Evolutionary conservation across 2,113 vertebrate species (phyloP), one percentile per base, ranked within the genome.

Genomic region (Erpornis zantholeuca): DNA sequence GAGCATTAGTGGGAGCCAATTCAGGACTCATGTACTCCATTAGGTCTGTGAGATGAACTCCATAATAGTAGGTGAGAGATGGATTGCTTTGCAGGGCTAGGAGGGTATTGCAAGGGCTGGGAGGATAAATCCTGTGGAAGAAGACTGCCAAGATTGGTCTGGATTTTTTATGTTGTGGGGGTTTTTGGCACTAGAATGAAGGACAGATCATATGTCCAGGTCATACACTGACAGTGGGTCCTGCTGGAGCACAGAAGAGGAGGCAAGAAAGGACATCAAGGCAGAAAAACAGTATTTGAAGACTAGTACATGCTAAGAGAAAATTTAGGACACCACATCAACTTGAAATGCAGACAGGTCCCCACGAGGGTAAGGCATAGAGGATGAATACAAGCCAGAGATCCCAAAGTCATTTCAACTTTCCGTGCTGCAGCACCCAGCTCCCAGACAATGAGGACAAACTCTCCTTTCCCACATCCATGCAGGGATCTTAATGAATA

Each of bases 21-120:
- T 93, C 90, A 88, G 91, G 92, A 88, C 95, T 94, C 91, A 61
- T 7, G 45, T 57, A 94, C 82, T 94, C 96, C 94, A 96, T 97
- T 96, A 97, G 92, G 86, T 86, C 93, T 95, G 92, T 35, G 82
- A 93, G 94, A 97, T 92, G 93, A 97, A 95, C 86, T 95, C 96
- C 4, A 6, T 91, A 86, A 96, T 40, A 94, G 91, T 45, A 76
- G 88, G 93, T 92, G 93, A 96, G 88, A 95, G 79, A 83, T 61
- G 69, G 70, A 86, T 92, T 61, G 69, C 23, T 69, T 72, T 9
- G 3, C 5, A 3, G 47, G 75, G 21, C 89, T 71, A 61, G 72
- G 40, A 94, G 85, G 82, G 82, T 70, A 71, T 76, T 86, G 77
- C 57, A 53, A 96, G 57, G 40, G n/a, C 70, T 82, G 71, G 71